Percentiles rank a stretch among this genome's conserved stretches.
These are phyloP conservation scores for Poeciliopsis paucimaculata DNA, from an alignment of 2,797 vertebrate genomes.

Conservation along the genomic window DNA sequence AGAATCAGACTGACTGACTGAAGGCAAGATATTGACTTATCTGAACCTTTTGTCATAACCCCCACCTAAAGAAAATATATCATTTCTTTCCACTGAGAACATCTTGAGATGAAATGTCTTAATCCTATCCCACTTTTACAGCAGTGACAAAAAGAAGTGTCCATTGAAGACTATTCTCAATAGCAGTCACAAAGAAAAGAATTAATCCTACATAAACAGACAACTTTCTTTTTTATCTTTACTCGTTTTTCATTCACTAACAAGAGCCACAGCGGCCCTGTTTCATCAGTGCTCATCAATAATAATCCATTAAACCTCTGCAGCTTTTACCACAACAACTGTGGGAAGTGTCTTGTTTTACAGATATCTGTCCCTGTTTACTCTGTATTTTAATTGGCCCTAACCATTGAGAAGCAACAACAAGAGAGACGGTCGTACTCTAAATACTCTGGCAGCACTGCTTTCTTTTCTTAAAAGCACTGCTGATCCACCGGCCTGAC, in stretches of 20 bases:
- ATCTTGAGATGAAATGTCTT: not conserved
- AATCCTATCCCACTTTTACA: not conserved
- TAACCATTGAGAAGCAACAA: conserved; percentile 33
- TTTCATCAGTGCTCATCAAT: conserved; percentile 28
- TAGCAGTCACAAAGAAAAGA: conserved; percentile 6
- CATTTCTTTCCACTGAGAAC: not conserved
- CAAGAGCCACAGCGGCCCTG: conserved; percentile 29
- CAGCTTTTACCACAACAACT: conserved; percentile 43
- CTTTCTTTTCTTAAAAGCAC: conserved; percentile 49
- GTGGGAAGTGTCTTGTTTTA: conserved; percentile 33
- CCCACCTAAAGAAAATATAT: not conserved
- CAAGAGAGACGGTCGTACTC: conserved; percentile 36
- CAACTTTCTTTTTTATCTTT: conserved; percentile 22
- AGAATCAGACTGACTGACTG: not conserved
- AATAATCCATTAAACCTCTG: conserved; percentile 54
- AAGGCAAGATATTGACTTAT: not conserved
- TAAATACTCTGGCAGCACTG: conserved; percentile 23
- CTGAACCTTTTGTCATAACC: not conserved
- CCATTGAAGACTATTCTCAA: not conserved
- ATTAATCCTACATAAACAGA: conserved; percentile 18
- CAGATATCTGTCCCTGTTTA: conserved; percentile 26
- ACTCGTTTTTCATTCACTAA: conserved; percentile 21
- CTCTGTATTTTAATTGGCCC: conserved; percentile 66
- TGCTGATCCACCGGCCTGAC: conserved; percentile 62
- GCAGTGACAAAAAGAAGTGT: not conserved